Evolutionary conservation across 2,888 invertebrate genomes (phyloP).

Genomic region (Tetanocera ferruginea): DNA sequence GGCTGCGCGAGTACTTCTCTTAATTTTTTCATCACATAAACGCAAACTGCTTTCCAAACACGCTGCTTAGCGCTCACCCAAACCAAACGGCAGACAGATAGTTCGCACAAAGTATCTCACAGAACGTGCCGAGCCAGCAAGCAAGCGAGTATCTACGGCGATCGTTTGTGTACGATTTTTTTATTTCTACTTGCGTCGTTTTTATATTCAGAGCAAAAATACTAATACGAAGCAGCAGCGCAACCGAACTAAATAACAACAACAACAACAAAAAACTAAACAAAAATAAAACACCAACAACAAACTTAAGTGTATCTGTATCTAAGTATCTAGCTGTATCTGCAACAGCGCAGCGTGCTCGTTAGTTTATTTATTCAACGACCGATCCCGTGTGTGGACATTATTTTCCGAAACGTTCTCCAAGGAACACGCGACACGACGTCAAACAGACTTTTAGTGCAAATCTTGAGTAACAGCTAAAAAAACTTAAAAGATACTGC

Average conservation of each 20-base stretch:
- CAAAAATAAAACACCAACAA: slow-evolving; percentile 28
- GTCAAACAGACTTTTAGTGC: neutral
- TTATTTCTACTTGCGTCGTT: neutral
- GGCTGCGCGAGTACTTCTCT: neutral
- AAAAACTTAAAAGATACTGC: neutral
- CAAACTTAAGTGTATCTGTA: slow-evolving; percentile 12
- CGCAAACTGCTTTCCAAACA: neutral
- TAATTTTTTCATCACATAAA: neutral
- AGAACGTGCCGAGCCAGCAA: slow-evolving; percentile 21
- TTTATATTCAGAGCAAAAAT: neutral
- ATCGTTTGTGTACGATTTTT: neutral
- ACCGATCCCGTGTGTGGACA: slow-evolving; percentile 69
- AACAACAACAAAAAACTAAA: slow-evolving; percentile 36
- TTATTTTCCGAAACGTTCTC: slow-evolving; percentile 67
- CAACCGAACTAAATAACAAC: slow-evolving; percentile 45
- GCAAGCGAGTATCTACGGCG: neutral
- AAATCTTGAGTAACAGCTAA: neutral
- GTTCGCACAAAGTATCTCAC: neutral
- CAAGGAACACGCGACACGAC: slow-evolving; percentile 51
- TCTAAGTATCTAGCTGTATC: slow-evolving; percentile 36
- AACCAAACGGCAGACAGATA: neutral
- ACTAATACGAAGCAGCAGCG: slow-evolving; percentile 39
- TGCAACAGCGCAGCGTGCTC: slow-evolving; percentile 37
- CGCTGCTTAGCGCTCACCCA: neutral
- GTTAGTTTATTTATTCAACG: slow-evolving; percentile 69